Base-by-base conservation (phyloP, 1,140 invertebrate species). In the Oncopeltus fasciatus region DNA sequence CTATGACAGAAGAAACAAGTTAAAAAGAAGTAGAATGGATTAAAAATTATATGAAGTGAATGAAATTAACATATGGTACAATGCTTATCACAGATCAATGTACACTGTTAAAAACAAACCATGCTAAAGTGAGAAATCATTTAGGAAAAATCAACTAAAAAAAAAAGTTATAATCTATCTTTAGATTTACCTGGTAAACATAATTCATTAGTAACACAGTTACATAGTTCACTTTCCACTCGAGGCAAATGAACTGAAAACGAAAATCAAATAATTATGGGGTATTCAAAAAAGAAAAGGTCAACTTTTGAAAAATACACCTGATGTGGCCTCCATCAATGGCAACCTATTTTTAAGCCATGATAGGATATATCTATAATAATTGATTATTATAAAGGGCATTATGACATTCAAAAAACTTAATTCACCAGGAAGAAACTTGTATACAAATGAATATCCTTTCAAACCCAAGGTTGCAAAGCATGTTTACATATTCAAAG, bases 141-240 rank as follows among this genome's bases (percentile, higher is more conserved):
- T n/a, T n/a, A n/a, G n/a, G n/a, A n/a, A n/a, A n/a, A n/a, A n/a
- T n/a, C n/a, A n/a, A n/a, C n/a, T n/a, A n/a, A n/a, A n/a, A n/a
- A n/a, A n/a, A n/a, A n/a, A n/a, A n/a, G n/a, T n/a, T n/a, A n/a
- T n/a, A n/a, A n/a, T n/a, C n/a, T n/a, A n/a, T n/a, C n/a, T n/a
- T n/a, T n/a, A n/a, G n/a, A n/a, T n/a, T n/a, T n/a, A 38, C 31
- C 31, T 58, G 11, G 56, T 27, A 61, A 29, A 58, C 53, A 38
- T 14, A 56, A 62, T 60, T 66, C 66, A 70, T 67, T 67, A 68
- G 69, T 56, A 33, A 60, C 47, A 60, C 66, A 38, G 31, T 38
- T 38, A 38, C 14, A 63, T 49, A 67, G 44, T 43, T 69, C 68
- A 69, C 68, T 69, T 53, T 69, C 69, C 38, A 66, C 67, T 61